Evolutionary conservation across 53 echinoderm and acorn worm genomes (phyloP).

Genomic region (Zoroaster sp.): DNA sequence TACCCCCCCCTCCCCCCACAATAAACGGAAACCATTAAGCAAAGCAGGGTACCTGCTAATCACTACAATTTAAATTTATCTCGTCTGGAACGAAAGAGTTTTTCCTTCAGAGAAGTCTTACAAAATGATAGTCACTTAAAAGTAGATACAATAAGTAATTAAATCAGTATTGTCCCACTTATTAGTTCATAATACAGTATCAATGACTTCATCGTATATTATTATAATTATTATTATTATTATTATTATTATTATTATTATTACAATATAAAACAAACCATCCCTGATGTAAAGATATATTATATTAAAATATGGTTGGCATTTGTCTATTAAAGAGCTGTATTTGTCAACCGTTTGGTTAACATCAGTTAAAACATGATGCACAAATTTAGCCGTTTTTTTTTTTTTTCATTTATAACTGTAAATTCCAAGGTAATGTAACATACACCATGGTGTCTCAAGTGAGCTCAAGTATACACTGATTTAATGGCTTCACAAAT

Average conservation of each 20-base stretch:
- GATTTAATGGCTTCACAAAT: neutral
- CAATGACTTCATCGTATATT: constrained; percentile 11
- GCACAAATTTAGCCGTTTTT: neutral
- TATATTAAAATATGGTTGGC: constrained; percentile 35
- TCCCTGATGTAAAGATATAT: constrained; percentile 32
- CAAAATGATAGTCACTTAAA: constrained; percentile 17
- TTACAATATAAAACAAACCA: constrained; percentile 33
- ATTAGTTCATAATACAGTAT: neutral
- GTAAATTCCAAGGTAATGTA: neutral
- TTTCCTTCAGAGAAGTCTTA: neutral
- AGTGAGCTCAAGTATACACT: neutral
- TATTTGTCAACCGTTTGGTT: neutral
- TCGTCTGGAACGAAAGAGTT: neutral
- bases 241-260: neutral
- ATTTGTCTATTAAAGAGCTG: neutral
- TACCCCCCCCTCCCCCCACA: too few species aligned
- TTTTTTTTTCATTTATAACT: neutral
- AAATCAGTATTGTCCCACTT: neutral
- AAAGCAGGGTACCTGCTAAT: neutral
- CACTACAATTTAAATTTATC: neutral
- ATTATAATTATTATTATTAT: neutral
- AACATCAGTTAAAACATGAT: neutral
- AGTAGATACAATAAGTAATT: neutral
- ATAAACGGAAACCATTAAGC: neutral
- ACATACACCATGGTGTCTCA: too few species aligned